Base-by-base conservation (phyloP, 2,888 invertebrate species). In the Shargacucullia verbasci region DNA sequence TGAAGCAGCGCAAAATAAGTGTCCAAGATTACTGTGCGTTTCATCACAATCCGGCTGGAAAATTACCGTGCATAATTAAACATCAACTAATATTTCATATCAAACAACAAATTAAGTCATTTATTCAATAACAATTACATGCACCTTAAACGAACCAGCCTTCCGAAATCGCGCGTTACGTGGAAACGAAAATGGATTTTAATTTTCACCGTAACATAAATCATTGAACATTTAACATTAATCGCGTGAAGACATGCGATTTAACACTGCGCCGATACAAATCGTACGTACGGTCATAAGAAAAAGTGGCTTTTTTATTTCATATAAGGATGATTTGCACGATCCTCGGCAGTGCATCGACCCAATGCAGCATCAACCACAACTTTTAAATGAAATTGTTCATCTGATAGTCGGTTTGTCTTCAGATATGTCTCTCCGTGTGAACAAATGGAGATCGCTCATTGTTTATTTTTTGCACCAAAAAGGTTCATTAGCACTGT, bases 301-400 rank as follows among this genome's bases (percentile, higher is more conserved):
- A 83, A 81, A 75, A 77, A 69, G 68, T 46, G 40, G 58, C 61
- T 61, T 71, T 78, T 77, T 81, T 78, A 73, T 80, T 77, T 48
- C 76, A 73, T 65, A 62, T 73, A 81, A 81, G 71, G 81, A 79
- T 81, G 82, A 84, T 88, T 82, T 84, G 84, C 82, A 76, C 78
- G 84, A 84, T 86, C 83, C 81, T 83, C 82, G 76, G 63, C 76
- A 81, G 89, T 83, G 71, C 89, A 80, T 82, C 87, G 91, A 91
- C 90, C 89, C 81, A 82, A 62, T 70, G 79, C 78, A 79, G 82
- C 81, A 79, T 81, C 79, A 82, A 60, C 40, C 40, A 83, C 52
- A 49, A 57, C 54, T 86, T 87, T 86, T 84, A 88, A 90, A 89
- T 90, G 85, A 90, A 87, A 89, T 87, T 88, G 87, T 85, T 83